A percentile compares a stretch with the other conserved stretches of the same genome.
Conservation (phyloP, 2,888 invertebrate species). For the Machimus atricapillus region DNA sequence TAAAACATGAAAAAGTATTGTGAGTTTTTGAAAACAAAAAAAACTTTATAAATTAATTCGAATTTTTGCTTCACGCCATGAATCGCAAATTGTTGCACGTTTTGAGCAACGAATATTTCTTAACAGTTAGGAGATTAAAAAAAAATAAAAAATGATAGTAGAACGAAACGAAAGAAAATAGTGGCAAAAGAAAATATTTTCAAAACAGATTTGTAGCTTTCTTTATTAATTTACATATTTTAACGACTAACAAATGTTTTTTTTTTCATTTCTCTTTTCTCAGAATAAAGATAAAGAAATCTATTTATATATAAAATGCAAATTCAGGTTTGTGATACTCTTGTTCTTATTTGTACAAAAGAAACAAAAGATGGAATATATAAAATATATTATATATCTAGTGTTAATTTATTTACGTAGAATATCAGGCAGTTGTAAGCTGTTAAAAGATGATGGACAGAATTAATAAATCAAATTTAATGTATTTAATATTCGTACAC, state of each 20-base stretch:
- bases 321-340: slow-evolving; percentile 48
- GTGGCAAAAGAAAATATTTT: not conserved
- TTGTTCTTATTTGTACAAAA: slow-evolving; percentile 48
- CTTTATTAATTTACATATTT: slow-evolving; percentile 28
- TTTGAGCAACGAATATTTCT: slow-evolving; percentile 21
- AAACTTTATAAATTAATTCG: not conserved
- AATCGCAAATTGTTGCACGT: slow-evolving; percentile 8
- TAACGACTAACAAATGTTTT: slow-evolving; percentile 26
- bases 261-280: slow-evolving; percentile 24
- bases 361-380: slow-evolving; percentile 42
- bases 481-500: not conserved
- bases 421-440: slow-evolving; percentile 27
- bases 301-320: slow-evolving; percentile 41
- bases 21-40: not conserved
- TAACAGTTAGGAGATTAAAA: not conserved
- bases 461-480: slow-evolving; percentile 33
- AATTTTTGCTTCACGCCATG: slow-evolving; percentile 9
- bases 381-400: slow-evolving; percentile 46
- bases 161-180: not conserved
- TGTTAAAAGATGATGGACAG: slow-evolving; percentile 23
- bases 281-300: slow-evolving; percentile 24
- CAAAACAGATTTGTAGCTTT: slow-evolving; percentile 21
- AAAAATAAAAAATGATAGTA: not conserved
- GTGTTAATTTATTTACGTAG: slow-evolving; percentile 46
- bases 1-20: not conserved